A percentile compares a stretch with the other conserved stretches of the same genome.
These are phyloP conservation scores for Troides aeacus DNA, from an alignment of 2,888 invertebrate species.

Conservation along the genomic window DNA sequence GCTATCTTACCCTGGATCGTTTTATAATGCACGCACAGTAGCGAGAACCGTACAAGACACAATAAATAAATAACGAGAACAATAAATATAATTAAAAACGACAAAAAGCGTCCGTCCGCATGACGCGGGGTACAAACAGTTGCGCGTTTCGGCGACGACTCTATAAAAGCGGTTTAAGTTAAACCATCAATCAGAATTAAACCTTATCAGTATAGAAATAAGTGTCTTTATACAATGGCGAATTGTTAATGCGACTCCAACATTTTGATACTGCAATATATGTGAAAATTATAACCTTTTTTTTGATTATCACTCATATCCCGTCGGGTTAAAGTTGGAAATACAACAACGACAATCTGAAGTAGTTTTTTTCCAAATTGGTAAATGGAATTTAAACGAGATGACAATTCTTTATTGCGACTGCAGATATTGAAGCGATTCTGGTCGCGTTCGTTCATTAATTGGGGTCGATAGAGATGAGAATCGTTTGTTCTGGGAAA, in stretches of 20 bases:
- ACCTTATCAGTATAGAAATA: constrained; percentile 33
- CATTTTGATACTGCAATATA: constrained; percentile 65
- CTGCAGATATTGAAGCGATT: constrained; percentile 48
- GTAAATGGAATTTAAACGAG: constrained; percentile 73
- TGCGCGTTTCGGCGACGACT: constrained; percentile 65
- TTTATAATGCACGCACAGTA: constrained; percentile 72
- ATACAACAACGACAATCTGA: constrained; percentile 40
- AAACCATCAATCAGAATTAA: constrained; percentile 43
- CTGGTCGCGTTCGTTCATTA: constrained; percentile 52
- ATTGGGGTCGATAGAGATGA: constrained; percentile 56
- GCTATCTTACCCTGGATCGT: constrained; percentile 68
- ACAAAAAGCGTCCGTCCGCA: constrained; percentile 75
- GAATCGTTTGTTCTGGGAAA: constrained; percentile 48
- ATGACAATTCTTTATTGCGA: constrained; percentile 65
- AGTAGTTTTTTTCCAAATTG: constrained; percentile 50
- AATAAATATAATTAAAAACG: constrained; percentile 79
- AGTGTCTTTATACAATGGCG: constrained; percentile 44
- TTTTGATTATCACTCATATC: constrained; percentile 67
- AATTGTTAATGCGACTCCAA: constrained; percentile 51
- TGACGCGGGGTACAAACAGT: constrained; percentile 68
- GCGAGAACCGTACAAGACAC: constrained; percentile 67
- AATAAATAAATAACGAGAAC: constrained; percentile 77
- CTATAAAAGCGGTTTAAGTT: constrained; percentile 56
- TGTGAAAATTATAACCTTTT: constrained; percentile 56
- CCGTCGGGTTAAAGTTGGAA: constrained; percentile 52